Conservation (phyloP, 2,888 invertebrate species). For the Cephonodes hylas region DNA sequence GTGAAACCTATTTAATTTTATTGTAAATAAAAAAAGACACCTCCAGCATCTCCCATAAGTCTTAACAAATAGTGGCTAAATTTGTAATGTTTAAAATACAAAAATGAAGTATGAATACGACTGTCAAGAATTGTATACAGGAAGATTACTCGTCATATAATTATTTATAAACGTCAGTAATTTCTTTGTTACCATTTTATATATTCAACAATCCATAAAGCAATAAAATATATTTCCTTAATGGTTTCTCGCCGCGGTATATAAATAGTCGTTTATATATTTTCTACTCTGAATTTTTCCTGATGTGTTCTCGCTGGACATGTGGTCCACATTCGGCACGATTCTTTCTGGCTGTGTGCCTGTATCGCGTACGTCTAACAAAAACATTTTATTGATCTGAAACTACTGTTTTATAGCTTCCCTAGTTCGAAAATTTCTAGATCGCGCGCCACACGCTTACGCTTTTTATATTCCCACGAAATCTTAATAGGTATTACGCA, state of each 20-base stretch:
- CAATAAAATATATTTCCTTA: too few relatives aligned
- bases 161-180: too few relatives aligned
- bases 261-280: background rate
- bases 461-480: background rate
- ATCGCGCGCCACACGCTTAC: background rate
- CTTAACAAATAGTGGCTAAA: too few relatives aligned
- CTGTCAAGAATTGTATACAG: too few relatives aligned
- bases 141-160: too few relatives aligned
- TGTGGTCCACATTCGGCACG: background rate
- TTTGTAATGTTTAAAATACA: too few relatives aligned
- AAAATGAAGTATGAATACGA: too few relatives aligned
- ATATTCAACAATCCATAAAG: too few relatives aligned
- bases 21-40: too few relatives aligned
- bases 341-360: background rate
- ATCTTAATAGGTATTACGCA: slow-evolving; percentile 1
- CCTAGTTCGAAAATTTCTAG: background rate
- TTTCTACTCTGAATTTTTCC: background rate
- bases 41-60: too few relatives aligned
- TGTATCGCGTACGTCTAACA: background rate
- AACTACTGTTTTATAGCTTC: slow-evolving; percentile 1
- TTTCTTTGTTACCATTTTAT: too few relatives aligned
- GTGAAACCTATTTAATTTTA: background rate
- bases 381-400: background rate
- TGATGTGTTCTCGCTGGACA: background rate
- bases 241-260: too few relatives aligned